These are phyloP conservation scores for Sander lucioperca DNA, from an alignment of 2,113 vertebrate species.

Conservation along the genomic window DNA sequence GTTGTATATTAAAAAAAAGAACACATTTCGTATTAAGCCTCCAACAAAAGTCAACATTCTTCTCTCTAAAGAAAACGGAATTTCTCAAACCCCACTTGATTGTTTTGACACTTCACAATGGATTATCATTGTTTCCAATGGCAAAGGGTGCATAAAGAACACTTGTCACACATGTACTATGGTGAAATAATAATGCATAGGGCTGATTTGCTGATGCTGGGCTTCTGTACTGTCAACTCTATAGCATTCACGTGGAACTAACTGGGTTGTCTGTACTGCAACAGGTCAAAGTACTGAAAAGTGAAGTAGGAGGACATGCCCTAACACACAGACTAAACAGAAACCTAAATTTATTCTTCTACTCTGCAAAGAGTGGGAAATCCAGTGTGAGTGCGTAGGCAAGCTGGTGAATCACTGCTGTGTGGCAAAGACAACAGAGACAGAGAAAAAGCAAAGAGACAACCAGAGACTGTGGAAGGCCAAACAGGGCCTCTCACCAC, in stretches of 20 bases:
- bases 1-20: not conserved
- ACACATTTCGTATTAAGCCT: not conserved
- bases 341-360: constrained; percentile 57
- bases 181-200: not conserved
- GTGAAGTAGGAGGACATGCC: constrained; percentile 57
- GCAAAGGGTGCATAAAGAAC: not conserved
- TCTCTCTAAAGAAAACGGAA: not conserved
- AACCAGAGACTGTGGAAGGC: constrained; percentile 24
- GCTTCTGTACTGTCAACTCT: not conserved
- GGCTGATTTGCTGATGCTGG: not conserved
- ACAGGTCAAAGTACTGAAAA: constrained; percentile 43
- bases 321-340: constrained; percentile 68
- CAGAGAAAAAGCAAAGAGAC: constrained; percentile 33
- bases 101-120: not conserved
- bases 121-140: not conserved
- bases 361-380: constrained; percentile 62
- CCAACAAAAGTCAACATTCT: not conserved
- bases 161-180: not conserved
- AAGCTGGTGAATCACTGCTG: constrained; percentile 75
- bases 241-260: not conserved
- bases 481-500: constrained; percentile 19
- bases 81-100: not conserved
- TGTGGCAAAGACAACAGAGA: constrained; percentile 71
- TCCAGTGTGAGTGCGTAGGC: constrained; percentile 73
- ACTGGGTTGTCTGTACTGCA: constrained; percentile 2